These are phyloP conservation scores for Triplophysa tibetana DNA, from an alignment of 2,113 vertebrate genomes.

Conservation along the genomic window DNA sequence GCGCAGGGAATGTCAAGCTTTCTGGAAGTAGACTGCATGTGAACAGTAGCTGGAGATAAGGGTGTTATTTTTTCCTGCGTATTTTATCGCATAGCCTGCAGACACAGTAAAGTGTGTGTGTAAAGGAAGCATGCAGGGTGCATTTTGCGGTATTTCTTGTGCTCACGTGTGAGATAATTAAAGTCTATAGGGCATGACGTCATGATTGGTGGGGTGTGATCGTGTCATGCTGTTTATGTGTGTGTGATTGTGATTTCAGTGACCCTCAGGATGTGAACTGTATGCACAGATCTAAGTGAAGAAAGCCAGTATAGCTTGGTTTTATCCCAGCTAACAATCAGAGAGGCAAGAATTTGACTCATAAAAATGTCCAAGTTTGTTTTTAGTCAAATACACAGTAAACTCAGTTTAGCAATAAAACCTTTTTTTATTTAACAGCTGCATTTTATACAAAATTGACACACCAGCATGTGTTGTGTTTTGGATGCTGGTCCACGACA, in stretches of 20 bases:
- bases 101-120: constrained; percentile 31
- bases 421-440: too few relatives aligned
- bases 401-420: too few relatives aligned
- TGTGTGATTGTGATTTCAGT: constrained; percentile 21
- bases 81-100: constrained; percentile 15
- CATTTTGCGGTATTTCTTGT: constrained; percentile 46
- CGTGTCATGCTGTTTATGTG: constrained; percentile 7
- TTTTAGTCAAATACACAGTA: too few relatives aligned
- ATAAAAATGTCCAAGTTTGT: not conserved
- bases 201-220: constrained; percentile 56
- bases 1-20: not conserved
- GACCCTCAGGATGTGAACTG: not conserved
- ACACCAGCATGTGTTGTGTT: too few relatives aligned
- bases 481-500: too few relatives aligned
- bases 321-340: constrained; percentile 12
- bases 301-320: not conserved
- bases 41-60: constrained; percentile 50
- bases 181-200: constrained; percentile 72
- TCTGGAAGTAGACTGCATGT: constrained; percentile 29
- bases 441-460: too few relatives aligned
- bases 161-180: constrained; percentile 64
- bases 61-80: constrained; percentile 47
- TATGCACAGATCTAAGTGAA: not conserved
- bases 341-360: not conserved
- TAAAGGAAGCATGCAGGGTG: constrained; percentile 31